Base-by-base conservation (phyloP, 2,888 invertebrate species). In the Ectemnius cavifrons region DNA sequence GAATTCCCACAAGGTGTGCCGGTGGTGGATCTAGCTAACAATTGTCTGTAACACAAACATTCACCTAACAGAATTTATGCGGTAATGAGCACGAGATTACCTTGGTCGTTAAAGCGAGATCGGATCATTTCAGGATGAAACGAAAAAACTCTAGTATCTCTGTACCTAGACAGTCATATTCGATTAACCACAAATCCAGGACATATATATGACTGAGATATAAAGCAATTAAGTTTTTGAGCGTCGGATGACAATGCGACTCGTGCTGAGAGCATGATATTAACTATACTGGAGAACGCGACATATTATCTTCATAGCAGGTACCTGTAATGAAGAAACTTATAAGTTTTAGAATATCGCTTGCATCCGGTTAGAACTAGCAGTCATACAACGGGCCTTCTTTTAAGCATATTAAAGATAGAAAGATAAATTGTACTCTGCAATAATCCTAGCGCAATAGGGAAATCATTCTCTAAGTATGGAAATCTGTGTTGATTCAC, bases 271-370 rank as follows among this genome's bases (percentile, higher is more conserved):
- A 76, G 73, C 78, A 67, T 79, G 81, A 84, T 85, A 84, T 85
- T 82, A 84, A 83, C 78, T 85, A 88, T 78, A 83, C 82, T 85
- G 85, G 82, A 80, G 80, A 82, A 85, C 78, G 79, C 83, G 81
- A 86, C 73, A 79, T 84, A 85, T 89, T 37, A 37, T 37, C 91
- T 86, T 91, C 90, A 90, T 86, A 90, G 88, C 87, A 89, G 89
- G 88, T 88, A 91, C 91, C 91, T 91, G 91, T 72, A 91, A 91
- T 80, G 80, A 88, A 88, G 79, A 87, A 84, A 83, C 82, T 86
- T 75, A 82, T 88, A 79, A 85, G 79, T 81, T 68, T 66, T 71
- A 72, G 49, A 67, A 37, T 28, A 71, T 45, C 56, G 63, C 57
- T 67, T 61, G 46, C 46, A 45, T 27, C 61, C 8, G 11, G 37